Percentiles rank a stretch among this genome's conserved stretches.
Evolutionary conservation across 2,888 invertebrate species (phyloP).

Genomic region (Quadriops clusia): DNA sequence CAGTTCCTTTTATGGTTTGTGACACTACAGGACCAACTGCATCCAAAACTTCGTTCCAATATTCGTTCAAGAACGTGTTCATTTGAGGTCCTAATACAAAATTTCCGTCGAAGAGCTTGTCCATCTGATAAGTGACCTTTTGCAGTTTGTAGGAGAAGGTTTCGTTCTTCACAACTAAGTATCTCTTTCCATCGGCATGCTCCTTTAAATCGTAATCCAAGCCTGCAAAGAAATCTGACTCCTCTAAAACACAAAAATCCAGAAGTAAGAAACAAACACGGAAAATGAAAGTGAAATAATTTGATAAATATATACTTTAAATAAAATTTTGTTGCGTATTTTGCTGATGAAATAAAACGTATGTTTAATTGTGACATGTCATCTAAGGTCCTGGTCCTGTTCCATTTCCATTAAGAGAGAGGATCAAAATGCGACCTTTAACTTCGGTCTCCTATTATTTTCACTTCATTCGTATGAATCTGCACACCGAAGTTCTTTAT

Average conservation of each 20-base stretch:
- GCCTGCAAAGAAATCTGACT: slow-evolving; percentile 7
- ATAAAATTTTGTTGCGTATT: too few relatives aligned
- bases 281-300: too few relatives aligned
- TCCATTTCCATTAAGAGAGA: slow-evolving; percentile 12
- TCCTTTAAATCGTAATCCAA: slow-evolving; percentile 5
- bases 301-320: too few relatives aligned
- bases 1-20: too few relatives aligned
- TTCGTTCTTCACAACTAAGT: slow-evolving; percentile 6
- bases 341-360: too few relatives aligned
- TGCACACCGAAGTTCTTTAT: slow-evolving; percentile 7
- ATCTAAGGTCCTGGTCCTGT: slow-evolving; percentile 3
- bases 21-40: slow-evolving; percentile 14
- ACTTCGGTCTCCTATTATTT: slow-evolving; percentile 6
- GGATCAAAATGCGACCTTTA: slow-evolving; percentile 12
- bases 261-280: too few relatives aligned
- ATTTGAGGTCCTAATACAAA: slow-evolving; percentile 27
- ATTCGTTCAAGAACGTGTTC: slow-evolving; percentile 28
- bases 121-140: slow-evolving; percentile 9
- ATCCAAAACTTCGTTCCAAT: slow-evolving; percentile 23
- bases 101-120: slow-evolving; percentile 14
- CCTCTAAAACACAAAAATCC: too few relatives aligned
- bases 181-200: slow-evolving; percentile 7
- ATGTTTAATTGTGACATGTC: slow-evolving; percentile 3
- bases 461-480: slow-evolving; percentile 3
- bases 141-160: slow-evolving; percentile 7